A percentile compares a stretch with the other conserved stretches of the same genome.
Conservation (phyloP, 2,888 invertebrate genomes). For the Orthosia incerta region DNA sequence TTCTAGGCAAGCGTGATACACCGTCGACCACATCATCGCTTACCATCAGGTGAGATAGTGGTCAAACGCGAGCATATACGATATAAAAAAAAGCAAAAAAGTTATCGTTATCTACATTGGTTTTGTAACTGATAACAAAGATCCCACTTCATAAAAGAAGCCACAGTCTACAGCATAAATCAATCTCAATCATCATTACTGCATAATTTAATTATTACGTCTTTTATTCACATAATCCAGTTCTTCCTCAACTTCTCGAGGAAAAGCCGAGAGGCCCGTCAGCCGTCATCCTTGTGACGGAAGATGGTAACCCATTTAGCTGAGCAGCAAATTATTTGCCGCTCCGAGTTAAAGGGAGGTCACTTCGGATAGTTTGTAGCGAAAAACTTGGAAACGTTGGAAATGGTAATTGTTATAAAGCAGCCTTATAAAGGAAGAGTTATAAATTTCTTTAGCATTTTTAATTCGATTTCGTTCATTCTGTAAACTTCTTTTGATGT, state of each 20-base stretch:
- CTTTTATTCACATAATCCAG: conserved; percentile 14
- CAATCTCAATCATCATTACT: conserved; percentile 11
- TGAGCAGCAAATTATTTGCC: conserved; percentile 27
- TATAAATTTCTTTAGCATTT: neutral
- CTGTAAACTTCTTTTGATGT: neutral
- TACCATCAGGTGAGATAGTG: too few relatives aligned
- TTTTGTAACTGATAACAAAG: neutral
- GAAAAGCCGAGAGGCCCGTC: conserved; percentile 1
- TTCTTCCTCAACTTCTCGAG: neutral
- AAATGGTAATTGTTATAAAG: neutral
- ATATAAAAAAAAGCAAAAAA: too few relatives aligned
- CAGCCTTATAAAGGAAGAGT: neutral
- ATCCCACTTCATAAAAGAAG: neutral
- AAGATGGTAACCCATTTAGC: conserved; percentile 32
- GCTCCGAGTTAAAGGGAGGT: conserved; percentile 10
- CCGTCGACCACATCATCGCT: too few relatives aligned
- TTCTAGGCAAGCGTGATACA: too few relatives aligned
- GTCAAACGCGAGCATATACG: too few relatives aligned
- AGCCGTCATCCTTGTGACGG: conserved; percentile 14
- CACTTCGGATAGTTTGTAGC: neutral
- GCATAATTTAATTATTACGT: conserved; percentile 28
- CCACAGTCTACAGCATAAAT: neutral
- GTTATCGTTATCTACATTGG: too few relatives aligned
- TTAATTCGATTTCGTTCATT: neutral
- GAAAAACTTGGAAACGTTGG: neutral